These are phyloP conservation scores for Pseudopipra pipra DNA, from an alignment of 2,113 vertebrate genomes.

Conservation along the genomic window DNA sequence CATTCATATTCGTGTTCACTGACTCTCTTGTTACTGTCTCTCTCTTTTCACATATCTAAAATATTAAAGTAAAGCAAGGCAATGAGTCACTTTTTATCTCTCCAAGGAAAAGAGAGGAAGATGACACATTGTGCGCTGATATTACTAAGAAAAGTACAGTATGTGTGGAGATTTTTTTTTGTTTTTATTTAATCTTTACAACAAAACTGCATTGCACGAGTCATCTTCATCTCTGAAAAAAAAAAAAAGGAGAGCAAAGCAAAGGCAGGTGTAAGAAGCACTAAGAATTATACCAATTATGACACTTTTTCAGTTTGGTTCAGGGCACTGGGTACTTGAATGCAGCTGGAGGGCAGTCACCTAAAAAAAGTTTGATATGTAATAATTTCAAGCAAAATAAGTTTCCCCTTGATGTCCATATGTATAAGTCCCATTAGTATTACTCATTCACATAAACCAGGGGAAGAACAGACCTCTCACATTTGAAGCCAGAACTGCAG, in stretches of 20 bases:
- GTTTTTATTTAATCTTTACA: constrained; percentile 47
- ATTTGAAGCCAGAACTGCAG: neutral
- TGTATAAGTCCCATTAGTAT: neutral
- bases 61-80: constrained; percentile 49
- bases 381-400: constrained; percentile 19
- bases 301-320: neutral
- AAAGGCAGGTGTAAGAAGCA: neutral
- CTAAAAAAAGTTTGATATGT: neutral
- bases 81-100: constrained; percentile 58
- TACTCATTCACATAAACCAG: neutral
- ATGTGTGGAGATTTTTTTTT: neutral
- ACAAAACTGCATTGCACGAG: neutral
- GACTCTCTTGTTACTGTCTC: constrained; percentile 32
- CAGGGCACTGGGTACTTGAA: neutral
- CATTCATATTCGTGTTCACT: constrained; percentile 6
- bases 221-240: neutral
- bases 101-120: constrained; percentile 43
- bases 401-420: neutral
- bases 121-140: constrained; percentile 51
- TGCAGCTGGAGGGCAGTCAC: neutral
- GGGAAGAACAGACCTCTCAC: neutral
- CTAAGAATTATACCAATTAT: neutral
- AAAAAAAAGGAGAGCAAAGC: neutral
- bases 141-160: constrained; percentile 12
- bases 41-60: constrained; percentile 39